Percentiles rank a stretch among this genome's conserved stretches.
Evolutionary conservation across 2,113 vertebrate genomes (phyloP).

Genomic region (Plotosus lineatus): DNA sequence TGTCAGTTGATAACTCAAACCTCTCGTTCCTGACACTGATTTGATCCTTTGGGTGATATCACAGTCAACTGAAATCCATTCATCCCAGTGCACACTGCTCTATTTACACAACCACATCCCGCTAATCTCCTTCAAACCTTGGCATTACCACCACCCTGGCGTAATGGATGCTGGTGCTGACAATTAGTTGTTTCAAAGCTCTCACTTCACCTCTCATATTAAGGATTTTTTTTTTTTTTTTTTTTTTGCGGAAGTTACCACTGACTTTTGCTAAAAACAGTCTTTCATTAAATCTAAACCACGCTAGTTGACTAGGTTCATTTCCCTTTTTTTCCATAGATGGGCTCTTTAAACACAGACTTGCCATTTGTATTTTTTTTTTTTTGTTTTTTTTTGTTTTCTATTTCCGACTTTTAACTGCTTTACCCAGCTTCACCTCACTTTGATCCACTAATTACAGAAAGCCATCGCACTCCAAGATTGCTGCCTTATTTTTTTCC

Average conservation of each 20-base stretch:
- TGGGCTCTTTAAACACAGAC: constrained; percentile 53
- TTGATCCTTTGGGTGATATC: constrained; percentile 28
- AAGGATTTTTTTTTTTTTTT: constrained; percentile 41
- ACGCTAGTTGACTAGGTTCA: constrained; percentile 35
- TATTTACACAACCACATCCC: constrained; percentile 45
- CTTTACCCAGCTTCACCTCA: constrained; percentile 54
- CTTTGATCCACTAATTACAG: constrained; percentile 61
- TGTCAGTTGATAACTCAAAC: not conserved
- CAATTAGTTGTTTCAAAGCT: constrained; percentile 57
- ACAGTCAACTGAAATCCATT: constrained; percentile 16
- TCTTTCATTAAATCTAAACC: constrained; percentile 56
- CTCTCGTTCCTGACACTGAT: not conserved
- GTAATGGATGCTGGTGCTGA: constrained; percentile 22
- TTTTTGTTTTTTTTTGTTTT: constrained; percentile 16
- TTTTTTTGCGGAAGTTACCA: constrained; percentile 42
- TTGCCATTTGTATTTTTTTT: constrained; percentile 46
- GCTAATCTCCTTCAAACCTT: constrained; percentile 42
- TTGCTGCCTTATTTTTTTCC: constrained; percentile 41
- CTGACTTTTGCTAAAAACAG: constrained; percentile 54
- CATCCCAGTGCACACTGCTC: constrained; percentile 18
- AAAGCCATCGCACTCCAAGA: constrained; percentile 52
- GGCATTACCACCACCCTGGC: constrained; percentile 24
- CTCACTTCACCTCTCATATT: constrained; percentile 46
- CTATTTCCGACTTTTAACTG: constrained; percentile 60
- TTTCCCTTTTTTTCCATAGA: constrained; percentile 50